phyloP scores from a whole-genome alignment of 2,797 vertebrate genomes.

The Crocodylus rhombifer region DNA sequence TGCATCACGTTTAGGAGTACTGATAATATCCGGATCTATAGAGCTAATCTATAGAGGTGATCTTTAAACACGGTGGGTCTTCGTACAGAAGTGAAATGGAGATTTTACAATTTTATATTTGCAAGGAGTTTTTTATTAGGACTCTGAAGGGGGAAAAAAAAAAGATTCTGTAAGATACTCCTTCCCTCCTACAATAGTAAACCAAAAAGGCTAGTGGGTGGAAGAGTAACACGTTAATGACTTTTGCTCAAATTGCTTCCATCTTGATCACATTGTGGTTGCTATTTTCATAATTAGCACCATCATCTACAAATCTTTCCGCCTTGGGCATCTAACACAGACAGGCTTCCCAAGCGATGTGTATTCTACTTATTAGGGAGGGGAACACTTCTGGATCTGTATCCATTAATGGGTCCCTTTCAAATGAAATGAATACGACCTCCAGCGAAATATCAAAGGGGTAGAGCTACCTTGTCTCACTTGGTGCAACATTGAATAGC shows the following conservation, averaged over 20 bases:
- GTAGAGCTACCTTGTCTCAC: slow-evolving; percentile 24
- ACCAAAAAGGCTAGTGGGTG: slow-evolving; percentile 77
- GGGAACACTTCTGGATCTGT: slow-evolving; percentile 5
- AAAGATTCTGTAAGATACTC: not conserved
- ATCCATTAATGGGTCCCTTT: slow-evolving; percentile 56
- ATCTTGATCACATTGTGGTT: slow-evolving; percentile 90
- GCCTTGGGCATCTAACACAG: slow-evolving; percentile 87
- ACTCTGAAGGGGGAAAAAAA: not conserved
- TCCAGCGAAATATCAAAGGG: slow-evolving; percentile 60
- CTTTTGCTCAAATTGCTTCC: slow-evolving; percentile 91
- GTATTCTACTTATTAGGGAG: slow-evolving; percentile 39
- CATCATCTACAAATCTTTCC: slow-evolving; percentile 91
- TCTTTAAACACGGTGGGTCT: not conserved
- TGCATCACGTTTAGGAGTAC: not conserved
- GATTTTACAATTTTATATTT: not conserved
- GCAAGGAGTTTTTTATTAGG: not conserved
- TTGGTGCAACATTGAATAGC: slow-evolving; percentile 18
- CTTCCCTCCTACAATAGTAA: not conserved
- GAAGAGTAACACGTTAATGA: slow-evolving; percentile 90
- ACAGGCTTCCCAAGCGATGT: slow-evolving; percentile 73
- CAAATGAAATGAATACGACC: slow-evolving; percentile 56
- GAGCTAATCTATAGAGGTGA: not conserved
- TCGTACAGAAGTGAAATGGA: not conserved
- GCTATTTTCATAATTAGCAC: slow-evolving; percentile 92
- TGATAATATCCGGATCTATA: not conserved